Evolutionary conservation across 2,113 vertebrate species (phyloP), one percentile per base, ranked within the genome.

Genomic region (Pseudorectes ferrugineus): DNA sequence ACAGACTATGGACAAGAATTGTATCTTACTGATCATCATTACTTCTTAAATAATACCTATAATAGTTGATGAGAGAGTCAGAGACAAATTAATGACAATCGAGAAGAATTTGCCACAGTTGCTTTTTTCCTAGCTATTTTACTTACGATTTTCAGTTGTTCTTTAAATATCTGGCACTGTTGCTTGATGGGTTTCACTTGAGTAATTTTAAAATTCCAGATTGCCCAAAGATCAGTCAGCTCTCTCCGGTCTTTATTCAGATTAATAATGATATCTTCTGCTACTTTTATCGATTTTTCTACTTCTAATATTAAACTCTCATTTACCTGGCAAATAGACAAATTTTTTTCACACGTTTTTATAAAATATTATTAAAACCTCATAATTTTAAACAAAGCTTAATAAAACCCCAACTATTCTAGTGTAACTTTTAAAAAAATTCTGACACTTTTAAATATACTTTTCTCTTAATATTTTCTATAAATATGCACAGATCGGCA

Each of bases 141-240:
- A 67, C 96, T 97, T 97, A 99, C 98, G 49, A 93, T 98, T 95
- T 96, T 98, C 2, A 99, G 95, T 62, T 98, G 98, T 43, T 99
- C 98, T 95, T 98, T 97, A 94, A 98, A 98, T 36, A 97, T 97
- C 74, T 75, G 97, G 96, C 97, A 98, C 54, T 98, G 98, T 68
- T 98, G 98, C 86, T 97, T 98, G 71, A 96, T 12, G 3, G 98
- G 97, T 88, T 98, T 98, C n/a, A 85, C 78, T 91, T 98, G 92
- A 55, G 86, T 96, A 57, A 97, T 85, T 76, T 97, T 97, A 36
- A 98, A 97, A 95, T 98, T 98, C 98, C 98, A 97, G 2, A 89
- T 77, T 63, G 96, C 93, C 97, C 98, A 98, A 58, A 98, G 96
- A 51, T 74, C 76, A 8, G 97, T 96, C n/a, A 99, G 95, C 26